These are phyloP conservation scores for Turritopsis dohrnii DNA, from an alignment of 30 jellyfish, hydroid and myxozoan genomes.

Conservation along the genomic window DNA sequence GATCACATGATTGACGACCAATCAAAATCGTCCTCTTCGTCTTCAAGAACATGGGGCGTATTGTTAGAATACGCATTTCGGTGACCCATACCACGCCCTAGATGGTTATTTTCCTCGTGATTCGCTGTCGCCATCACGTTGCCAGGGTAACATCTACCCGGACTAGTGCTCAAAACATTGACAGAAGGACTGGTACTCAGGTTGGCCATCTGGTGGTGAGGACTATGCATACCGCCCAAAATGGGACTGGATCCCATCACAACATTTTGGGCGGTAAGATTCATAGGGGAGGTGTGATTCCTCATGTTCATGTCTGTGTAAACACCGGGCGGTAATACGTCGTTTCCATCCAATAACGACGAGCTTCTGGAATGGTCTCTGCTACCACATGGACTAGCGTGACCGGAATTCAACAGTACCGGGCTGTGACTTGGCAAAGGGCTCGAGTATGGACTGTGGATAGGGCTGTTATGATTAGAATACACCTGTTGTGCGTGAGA, in stretches of 20 bases:
- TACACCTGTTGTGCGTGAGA: conserved; percentile 35
- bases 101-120: not conserved
- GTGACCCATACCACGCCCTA: conserved; percentile 4
- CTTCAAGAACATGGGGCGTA: conserved; percentile 35
- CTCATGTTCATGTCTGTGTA: conserved; percentile 1
- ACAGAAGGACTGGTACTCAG: not conserved
- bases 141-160: not conserved
- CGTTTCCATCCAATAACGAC: conserved; percentile 4
- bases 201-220: not conserved
- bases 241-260: conserved; percentile 8
- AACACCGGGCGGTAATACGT: conserved; percentile 21
- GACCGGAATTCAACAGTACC: conserved; percentile 8
- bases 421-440: conserved; percentile 19
- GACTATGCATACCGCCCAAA: not conserved
- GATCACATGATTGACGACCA: conserved; percentile 75
- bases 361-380: conserved; percentile 7
- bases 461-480: conserved; percentile 34
- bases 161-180: not conserved
- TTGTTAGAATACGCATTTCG: not conserved
- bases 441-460: conserved; percentile 22
- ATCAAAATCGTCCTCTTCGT: conserved; percentile 81
- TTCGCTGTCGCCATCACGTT: not conserved
- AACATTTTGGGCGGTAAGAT: not conserved
- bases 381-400: conserved; percentile 10
- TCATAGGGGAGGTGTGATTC: not conserved